These are phyloP conservation scores for Megalops atlanticus DNA, from an alignment of 2,113 vertebrate genomes.

Conservation along the genomic window DNA sequence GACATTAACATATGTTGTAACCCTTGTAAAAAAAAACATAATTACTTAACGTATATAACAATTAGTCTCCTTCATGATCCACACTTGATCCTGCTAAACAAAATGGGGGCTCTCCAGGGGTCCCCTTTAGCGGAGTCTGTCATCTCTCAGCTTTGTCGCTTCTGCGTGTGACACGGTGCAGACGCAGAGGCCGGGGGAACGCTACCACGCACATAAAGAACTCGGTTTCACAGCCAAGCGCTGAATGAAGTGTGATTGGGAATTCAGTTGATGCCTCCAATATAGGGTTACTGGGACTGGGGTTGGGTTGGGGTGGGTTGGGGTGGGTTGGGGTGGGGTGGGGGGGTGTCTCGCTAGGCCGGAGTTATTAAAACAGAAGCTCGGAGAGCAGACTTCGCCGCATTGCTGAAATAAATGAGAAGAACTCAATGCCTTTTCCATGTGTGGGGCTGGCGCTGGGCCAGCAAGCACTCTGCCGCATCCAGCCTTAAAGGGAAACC, in stretches of 20 bases:
- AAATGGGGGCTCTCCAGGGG: conserved; percentile 2
- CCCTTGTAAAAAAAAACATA: neutral
- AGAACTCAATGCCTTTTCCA: conserved; percentile 58
- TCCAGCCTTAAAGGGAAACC: conserved; percentile 45
- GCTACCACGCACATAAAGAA: conserved; percentile 18
- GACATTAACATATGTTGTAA: too few relatives aligned
- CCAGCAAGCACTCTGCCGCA: conserved; percentile 49
- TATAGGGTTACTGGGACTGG: conserved; percentile 26
- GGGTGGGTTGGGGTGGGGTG: conserved; percentile 46
- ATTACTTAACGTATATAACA: neutral
- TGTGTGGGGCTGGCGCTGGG: conserved; percentile 59
- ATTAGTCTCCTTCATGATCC: too few relatives aligned
- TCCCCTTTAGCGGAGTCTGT: conserved; percentile 27
- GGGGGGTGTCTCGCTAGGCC: conserved; percentile 47
- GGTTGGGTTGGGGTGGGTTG: conserved; percentile 46
- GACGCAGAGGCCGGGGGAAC: conserved; percentile 30
- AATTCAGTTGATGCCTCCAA: conserved; percentile 47
- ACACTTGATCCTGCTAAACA: too few relatives aligned
- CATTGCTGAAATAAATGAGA: conserved; percentile 52
- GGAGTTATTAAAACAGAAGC: conserved; percentile 71
- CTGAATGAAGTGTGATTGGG: conserved; percentile 51
- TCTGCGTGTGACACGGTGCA: conserved; percentile 41
- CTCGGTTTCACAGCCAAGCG: conserved; percentile 29
- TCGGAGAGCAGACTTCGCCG: conserved; percentile 38
- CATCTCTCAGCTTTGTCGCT: conserved; percentile 24